A percentile compares a stretch with the other conserved stretches of the same genome.
Conservation (phyloP, 2,888 invertebrate species). For the Rhogogaster chlorosoma region DNA sequence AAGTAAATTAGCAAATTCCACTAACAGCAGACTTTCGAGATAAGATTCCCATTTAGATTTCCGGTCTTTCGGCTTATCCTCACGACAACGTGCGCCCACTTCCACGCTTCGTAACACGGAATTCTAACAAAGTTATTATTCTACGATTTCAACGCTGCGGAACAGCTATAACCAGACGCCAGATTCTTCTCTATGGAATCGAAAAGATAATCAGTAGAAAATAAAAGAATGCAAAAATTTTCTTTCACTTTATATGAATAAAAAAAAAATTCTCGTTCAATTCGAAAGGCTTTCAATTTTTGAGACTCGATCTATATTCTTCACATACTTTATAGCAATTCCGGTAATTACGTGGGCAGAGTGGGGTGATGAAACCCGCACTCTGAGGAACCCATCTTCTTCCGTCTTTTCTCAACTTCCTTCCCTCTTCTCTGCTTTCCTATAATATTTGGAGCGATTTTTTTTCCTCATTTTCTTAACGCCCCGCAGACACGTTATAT, state of each 20-base stretch:
- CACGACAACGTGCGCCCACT: slow-evolving; percentile 24
- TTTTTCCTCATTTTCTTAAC: background rate
- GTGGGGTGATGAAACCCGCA: background rate
- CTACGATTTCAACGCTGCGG: background rate
- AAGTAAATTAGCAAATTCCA: slow-evolving; percentile 65
- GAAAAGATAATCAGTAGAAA: background rate
- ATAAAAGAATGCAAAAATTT: too few relatives aligned
- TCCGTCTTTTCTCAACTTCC: background rate
- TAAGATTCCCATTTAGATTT: slow-evolving; percentile 68
- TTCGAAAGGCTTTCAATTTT: too few relatives aligned
- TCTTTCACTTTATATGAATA: too few relatives aligned
- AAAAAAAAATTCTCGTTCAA: too few relatives aligned
- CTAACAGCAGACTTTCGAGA: slow-evolving; percentile 58
- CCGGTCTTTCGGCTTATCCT: slow-evolving; percentile 46
- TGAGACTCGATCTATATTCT: too few relatives aligned
- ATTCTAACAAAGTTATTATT: slow-evolving; percentile 31
- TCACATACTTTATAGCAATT: too few relatives aligned
- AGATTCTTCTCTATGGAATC: background rate
- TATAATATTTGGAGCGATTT: slow-evolving; percentile 14
- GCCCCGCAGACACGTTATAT: background rate
- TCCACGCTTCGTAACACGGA: slow-evolving; percentile 24
- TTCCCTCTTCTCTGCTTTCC: background rate
- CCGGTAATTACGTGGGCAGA: too few relatives aligned
- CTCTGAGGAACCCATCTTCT: background rate
- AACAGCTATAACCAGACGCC: background rate